Percentiles rank a stretch among this genome's conserved stretches.
These are phyloP conservation scores for Sebastolobus altivelis DNA, from an alignment of 2,797 vertebrate genomes.

Conservation along the genomic window DNA sequence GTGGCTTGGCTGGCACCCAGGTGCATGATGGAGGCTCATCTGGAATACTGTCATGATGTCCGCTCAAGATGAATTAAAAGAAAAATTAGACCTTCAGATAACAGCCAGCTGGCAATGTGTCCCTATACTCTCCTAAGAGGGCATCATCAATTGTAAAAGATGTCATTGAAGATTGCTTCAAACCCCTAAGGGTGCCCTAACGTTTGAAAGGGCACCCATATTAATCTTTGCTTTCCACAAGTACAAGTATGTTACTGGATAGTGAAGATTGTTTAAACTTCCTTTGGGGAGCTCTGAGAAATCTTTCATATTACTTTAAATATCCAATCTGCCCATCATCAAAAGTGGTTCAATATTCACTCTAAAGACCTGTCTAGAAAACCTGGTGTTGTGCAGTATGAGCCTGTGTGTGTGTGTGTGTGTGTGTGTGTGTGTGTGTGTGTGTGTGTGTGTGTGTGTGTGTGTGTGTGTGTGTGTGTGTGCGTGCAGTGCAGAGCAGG, in stretches of 20 bases:
- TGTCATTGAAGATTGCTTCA: slow-evolving; percentile 16
- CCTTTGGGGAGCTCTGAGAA: background rate
- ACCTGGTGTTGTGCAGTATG: background rate
- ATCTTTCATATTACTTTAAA: background rate
- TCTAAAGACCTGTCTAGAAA: background rate
- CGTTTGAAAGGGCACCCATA: background rate
- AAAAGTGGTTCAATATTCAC: background rate
- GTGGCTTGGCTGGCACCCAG: slow-evolving; percentile 49
- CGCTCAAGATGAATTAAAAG: slow-evolving; percentile 42
- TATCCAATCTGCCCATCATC: background rate
- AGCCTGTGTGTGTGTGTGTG: background rate
- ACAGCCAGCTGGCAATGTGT: slow-evolving; percentile 36
- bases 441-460: background rate
- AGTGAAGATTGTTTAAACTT: background rate
- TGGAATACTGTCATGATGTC: slow-evolving; percentile 49
- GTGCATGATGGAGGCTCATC: slow-evolving; percentile 43
- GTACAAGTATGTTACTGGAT: background rate
- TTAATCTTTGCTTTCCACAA: slow-evolving; percentile 1
- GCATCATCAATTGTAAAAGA: slow-evolving; percentile 20
- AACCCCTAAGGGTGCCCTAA: slow-evolving; percentile 11
- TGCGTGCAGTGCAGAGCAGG: background rate
- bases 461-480: background rate
- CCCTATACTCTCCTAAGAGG: slow-evolving; percentile 7
- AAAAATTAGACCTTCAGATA: slow-evolving; percentile 37
- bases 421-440: background rate